phyloP scores from a whole-genome alignment of 2,888 invertebrate genomes.

The Chelonus formosanus region DNA sequence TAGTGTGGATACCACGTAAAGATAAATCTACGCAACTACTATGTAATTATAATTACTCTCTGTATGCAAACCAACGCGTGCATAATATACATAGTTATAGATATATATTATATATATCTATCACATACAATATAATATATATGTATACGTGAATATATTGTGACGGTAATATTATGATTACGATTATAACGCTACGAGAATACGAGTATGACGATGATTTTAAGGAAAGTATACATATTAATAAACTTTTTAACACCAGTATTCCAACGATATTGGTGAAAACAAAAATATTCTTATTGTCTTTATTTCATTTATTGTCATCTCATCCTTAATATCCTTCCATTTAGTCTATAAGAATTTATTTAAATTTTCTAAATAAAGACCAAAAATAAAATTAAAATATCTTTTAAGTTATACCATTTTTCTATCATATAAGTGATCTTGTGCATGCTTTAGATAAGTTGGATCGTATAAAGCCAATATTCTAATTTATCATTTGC shows the following conservation, averaged over 20 bases:
- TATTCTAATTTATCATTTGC: too few relatives aligned
- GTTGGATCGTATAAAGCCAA: too few relatives aligned
- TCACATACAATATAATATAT: slow-evolving; percentile 38
- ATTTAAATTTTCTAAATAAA: too few relatives aligned
- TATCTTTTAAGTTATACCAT: too few relatives aligned
- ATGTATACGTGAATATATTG: slow-evolving; percentile 41
- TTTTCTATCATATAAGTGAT: too few relatives aligned
- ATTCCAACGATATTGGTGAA: slow-evolving; percentile 61
- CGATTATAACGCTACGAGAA: slow-evolving; percentile 52
- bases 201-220: slow-evolving; percentile 61
- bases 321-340: not conserved
- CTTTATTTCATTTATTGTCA: slow-evolving; percentile 38
- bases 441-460: too few relatives aligned
- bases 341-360: not conserved
- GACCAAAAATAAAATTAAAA: too few relatives aligned
- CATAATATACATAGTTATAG: slow-evolving; percentile 53
- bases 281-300: slow-evolving; percentile 38
- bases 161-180: slow-evolving; percentile 38
- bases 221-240: slow-evolving; percentile 65
- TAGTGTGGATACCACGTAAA: slow-evolving; percentile 56
- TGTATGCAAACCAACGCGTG: slow-evolving; percentile 43
- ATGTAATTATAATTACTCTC: slow-evolving; percentile 40
- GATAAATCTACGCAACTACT: slow-evolving; percentile 43
- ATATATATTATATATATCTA: slow-evolving; percentile 48
- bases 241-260: slow-evolving; percentile 63